phyloP scores from a whole-genome alignment of 1,140 invertebrate species.

The Pygmarrhopalites habei region DNA sequence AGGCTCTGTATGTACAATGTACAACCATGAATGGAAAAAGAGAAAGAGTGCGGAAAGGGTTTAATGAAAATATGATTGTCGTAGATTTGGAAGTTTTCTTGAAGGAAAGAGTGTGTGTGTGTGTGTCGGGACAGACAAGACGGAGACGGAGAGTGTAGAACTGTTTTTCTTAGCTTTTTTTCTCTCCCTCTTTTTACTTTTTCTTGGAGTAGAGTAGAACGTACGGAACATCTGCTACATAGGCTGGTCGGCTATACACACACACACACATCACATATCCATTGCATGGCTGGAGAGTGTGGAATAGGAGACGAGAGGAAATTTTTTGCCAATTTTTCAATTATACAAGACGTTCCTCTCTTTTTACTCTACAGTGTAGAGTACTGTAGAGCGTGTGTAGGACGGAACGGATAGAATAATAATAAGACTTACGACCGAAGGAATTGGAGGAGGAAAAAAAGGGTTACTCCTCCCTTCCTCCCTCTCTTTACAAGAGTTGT shows the following conservation, averaged over 20 bases:
- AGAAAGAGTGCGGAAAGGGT: neutral
- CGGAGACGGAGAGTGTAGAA: neutral
- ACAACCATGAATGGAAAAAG: too few species aligned
- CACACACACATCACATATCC: slow-evolving; percentile 1
- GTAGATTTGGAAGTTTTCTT: neutral
- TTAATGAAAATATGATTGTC: neutral
- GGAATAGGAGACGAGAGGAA: slow-evolving; percentile 7
- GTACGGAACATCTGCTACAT: slow-evolving; percentile 1
- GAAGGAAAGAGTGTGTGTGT: too few species aligned
- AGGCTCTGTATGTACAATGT: too few species aligned
- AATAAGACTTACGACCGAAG: neutral
- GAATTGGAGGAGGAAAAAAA: neutral
- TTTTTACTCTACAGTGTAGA: too few species aligned
- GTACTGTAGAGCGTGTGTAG: too few species aligned
- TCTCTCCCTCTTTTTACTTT: neutral
- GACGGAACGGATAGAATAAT: too few species aligned
- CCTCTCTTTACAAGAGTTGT: too few species aligned
- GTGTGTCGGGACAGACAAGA: too few species aligned
- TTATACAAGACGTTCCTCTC: too few species aligned
- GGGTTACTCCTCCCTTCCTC: neutral
- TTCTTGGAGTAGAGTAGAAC: too few species aligned
- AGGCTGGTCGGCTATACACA: too few species aligned
- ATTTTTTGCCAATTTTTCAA: slow-evolving; percentile 7
- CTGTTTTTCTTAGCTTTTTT: slow-evolving; percentile 1
- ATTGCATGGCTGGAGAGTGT: neutral